Base-by-base conservation (phyloP, 2,797 vertebrate species). In the Tragopan temminckii region DNA sequence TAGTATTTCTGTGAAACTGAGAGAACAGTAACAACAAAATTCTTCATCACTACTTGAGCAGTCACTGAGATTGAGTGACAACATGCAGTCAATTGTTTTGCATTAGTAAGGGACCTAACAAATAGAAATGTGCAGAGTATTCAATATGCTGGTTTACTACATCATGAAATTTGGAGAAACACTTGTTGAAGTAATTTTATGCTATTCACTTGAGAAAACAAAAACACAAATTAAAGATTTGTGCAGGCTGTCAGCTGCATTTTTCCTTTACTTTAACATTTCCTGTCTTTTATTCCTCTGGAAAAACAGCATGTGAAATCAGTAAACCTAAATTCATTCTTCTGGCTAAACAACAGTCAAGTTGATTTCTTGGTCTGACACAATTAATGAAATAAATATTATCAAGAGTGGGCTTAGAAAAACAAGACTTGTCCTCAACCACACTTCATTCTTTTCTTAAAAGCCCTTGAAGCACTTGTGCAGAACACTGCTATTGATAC, bases 161-260 rank as follows among this genome's bases (percentile, higher is more conserved):
- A 83, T 58, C 27, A 43, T 35, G 31, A 67, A 46, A 82, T 78
- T 77, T 90, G 71, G 33, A 88, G 38, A 68, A 90, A 70, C 29
- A 90, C 42, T n/a, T 61, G 23, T 6, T 74, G 87, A 88, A 88
- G 27, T 86, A 91, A 87, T 89, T 90, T 78, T 82, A 29, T 55
- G 18, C 24, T 75, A 45, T 76, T 82, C 53, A 64, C 59, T 68
- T 71, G 33, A 53, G 61, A 80, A 90, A 93, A 62, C 27, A 89
- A 63, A 77, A 68, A 45, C 14, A 84, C 33, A 70, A 40, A 84
- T 58, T 77, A 75, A 93, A 95, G 57, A 63, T n/a, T n/a, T n/a
- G n/a, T n/a, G 21, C 18, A 85, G 40, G 16, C 11, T 94, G 62
- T 80, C 75, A 95, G 78, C 71, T 33, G 21, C 5, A 27, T 78